Base-by-base conservation (phyloP, 2,888 invertebrate species). In the Fissipunctia ypsillon region DNA sequence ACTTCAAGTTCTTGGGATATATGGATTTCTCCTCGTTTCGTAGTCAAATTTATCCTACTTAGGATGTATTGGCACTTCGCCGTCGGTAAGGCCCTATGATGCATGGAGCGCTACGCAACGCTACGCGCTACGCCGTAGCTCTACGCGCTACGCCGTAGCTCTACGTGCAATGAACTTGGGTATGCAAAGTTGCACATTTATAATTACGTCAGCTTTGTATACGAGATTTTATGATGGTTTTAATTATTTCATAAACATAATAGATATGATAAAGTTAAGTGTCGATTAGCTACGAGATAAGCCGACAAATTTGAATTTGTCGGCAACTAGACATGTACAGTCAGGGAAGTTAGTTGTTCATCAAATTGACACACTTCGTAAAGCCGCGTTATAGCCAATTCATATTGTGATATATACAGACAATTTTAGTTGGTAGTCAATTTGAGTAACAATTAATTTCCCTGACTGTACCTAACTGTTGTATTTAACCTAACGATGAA, bases 131-230 rank as follows among this genome's bases (percentile, higher is more conserved):
- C 59, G 73, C 16, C 35, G 35, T 6, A 6, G 5, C 25, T 38
- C 48, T 57, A 35, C 31, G 43, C 12, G 67, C 70, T 71, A 57
- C 56, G 72, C 19, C 75, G 64, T 63, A 63, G 64, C 71, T 16
- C 28, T 28, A 56, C 16, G 19, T 45, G 35, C 28, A 56, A 43
- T 19, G 25, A 22, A 69, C 54, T 68, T 68, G 1, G 12, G 16
- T 28, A 28, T 16, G 6, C 22, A 56, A 41, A 56, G 25, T 12
- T 50, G n/a, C 28, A 48, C 28, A 22, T 22, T 35, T 9, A 52
- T 50, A 50, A 25, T 50, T 50, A n/a, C 25, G 19, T 19, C 60
- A 48, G 12, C 28, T 28, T n/a, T 64, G 22, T 28, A n/a, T 28
- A 56, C 2, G 35, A 16, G 12, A 48, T 48, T 45, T 56, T 9